Evolutionary conservation across 2,797 vertebrate species (phyloP), one percentile per base, ranked within the genome.

Genomic region (Octomys mimax): DNA sequence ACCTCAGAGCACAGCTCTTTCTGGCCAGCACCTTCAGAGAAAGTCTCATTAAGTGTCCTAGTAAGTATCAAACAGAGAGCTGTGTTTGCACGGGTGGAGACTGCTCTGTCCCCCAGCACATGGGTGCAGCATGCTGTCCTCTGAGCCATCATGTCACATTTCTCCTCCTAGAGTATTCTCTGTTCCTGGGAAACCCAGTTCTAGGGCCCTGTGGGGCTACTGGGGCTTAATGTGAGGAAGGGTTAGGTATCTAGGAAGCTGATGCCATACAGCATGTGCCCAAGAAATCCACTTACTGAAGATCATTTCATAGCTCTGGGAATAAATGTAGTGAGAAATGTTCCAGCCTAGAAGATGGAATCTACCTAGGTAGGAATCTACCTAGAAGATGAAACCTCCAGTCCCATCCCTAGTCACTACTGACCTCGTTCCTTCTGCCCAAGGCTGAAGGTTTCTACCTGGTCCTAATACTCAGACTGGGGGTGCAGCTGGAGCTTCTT

Each of bases 401-500:
- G 24, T 31, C 49, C 19, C 16, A 57, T 57, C 28, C 26, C 2
- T 6, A 1, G 6, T 73, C 64, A n/a, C 13, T 28, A 0, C 1
- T 80, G 70, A 64, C 12, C 21, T 39, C 6, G 22, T 16, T 95
- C n/a, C 64, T 94, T 75, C 21, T 16, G 36, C 66, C 6, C 46
- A 33, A 90, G 68, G 10, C 46, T 57, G 10, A 39, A 73, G 19
- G 1, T 6, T 81, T 39, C 62, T 5, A 33, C 0, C 2, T 2
- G 2, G 13, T 1, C 13, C 31, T 57, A 79, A 39, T 21, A 39
- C 0, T 2, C 28, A 21, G 8, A 28, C 7, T n/a, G n/a, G 61
- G 16, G 6, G 49, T 91, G 33, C 13, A 7, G 22, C 31, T 77
- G 24, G 26, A 59, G 1, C 6, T 28, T 14, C 7, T 26, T 61